Percentiles rank a stretch among this genome's conserved stretches.
Conservation (phyloP, 2,888 invertebrate genomes). For the Synanthedon myopaeformis region DNA sequence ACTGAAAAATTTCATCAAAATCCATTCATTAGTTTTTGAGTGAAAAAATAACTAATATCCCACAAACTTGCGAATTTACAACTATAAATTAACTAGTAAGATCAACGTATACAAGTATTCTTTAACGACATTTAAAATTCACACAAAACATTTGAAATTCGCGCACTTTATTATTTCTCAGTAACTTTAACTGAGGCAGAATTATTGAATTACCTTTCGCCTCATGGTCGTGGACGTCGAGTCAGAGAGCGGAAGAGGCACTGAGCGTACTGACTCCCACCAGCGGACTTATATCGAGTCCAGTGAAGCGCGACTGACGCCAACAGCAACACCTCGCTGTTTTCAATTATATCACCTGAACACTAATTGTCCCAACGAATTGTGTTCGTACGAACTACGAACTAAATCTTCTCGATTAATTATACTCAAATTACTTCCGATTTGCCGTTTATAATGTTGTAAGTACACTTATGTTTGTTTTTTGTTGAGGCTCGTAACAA, state of each 20-base stretch:
- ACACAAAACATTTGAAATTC: too few species aligned
- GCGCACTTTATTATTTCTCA: too few species aligned
- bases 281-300: constrained; percentile 41
- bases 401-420: constrained; percentile 11
- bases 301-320: constrained; percentile 20
- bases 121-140: too few species aligned
- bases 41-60: too few species aligned
- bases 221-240: constrained; percentile 44
- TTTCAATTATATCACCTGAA: constrained; percentile 25
- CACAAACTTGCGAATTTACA: too few species aligned
- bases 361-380: constrained; percentile 1
- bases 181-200: too few species aligned
- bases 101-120: too few species aligned
- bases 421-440: constrained; percentile 28
- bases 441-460: constrained; percentile 10
- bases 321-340: constrained; percentile 12
- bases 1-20: too few species aligned
- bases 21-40: too few species aligned
- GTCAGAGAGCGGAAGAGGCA: constrained; percentile 41
- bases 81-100: too few species aligned
- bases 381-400: constrained; percentile 6
- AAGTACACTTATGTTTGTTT: constrained; percentile 1
- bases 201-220: constrained; percentile 40
- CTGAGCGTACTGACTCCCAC: constrained; percentile 38
- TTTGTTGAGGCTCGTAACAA: constrained; percentile 10